These are phyloP conservation scores for Penaeus indicus DNA, from an alignment of 1,140 invertebrate genomes.

Conservation along the genomic window DNA sequence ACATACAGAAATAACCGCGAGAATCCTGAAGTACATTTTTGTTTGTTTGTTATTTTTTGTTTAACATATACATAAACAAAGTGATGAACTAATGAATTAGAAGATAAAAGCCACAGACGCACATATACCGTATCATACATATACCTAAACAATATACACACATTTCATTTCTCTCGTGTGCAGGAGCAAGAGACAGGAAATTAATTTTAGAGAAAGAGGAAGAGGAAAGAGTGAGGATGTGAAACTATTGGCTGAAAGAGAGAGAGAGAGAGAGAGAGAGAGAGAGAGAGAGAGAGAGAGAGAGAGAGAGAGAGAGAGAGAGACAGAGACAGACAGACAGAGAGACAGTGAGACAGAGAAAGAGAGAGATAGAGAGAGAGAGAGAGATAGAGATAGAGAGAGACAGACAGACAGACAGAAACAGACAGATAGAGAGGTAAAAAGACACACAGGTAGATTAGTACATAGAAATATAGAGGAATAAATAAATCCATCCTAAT, in stretches of 20 bases:
- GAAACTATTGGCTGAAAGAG: neutral
- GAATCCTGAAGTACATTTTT: conserved; percentile 5
- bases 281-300: conserved; percentile 26
- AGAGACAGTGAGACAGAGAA: neutral
- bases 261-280: conserved; percentile 40
- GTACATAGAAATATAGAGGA: neutral
- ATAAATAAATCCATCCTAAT: neutral
- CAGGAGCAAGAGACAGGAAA: neutral
- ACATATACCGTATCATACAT: neutral
- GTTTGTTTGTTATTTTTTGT: conserved; percentile 4
- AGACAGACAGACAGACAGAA: neutral
- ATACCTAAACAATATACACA: neutral
- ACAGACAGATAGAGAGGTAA: neutral
- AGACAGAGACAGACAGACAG: conserved; percentile 1
- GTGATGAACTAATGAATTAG: neutral
- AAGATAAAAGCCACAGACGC: neutral
- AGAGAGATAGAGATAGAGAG: neutral
- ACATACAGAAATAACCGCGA: too few relatives aligned
- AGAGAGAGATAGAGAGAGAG: neutral
- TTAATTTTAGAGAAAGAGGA: conserved; percentile 17
- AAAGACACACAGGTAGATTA: neutral
- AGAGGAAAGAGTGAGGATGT: neutral
- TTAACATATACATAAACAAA: neutral
- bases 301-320: conserved; percentile 69
- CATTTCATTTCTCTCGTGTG: neutral